Conservation (phyloP, 1,140 invertebrate genomes). For the Listronotus oregonensis region DNA sequence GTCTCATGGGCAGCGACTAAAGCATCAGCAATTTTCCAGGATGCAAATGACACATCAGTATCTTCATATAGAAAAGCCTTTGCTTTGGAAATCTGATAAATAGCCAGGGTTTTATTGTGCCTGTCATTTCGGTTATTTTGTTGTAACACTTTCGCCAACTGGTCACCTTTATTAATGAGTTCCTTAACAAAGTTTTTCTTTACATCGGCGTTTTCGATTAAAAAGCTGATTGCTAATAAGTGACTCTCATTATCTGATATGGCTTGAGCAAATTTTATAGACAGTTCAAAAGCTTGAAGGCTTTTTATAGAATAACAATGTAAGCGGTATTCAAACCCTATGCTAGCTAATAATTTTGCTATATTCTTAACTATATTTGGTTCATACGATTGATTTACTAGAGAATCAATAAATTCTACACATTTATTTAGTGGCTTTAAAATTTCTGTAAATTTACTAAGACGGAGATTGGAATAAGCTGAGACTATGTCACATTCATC, state of each 20-base stretch:
- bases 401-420: neutral
- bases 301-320: constrained; percentile 22
- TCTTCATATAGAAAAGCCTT: constrained; percentile 25
- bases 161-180: constrained; percentile 8
- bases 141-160: neutral
- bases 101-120: constrained; percentile 14
- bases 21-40: constrained; percentile 19
- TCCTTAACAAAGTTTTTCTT: constrained; percentile 15
- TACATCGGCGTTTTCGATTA: constrained; percentile 26
- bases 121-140: constrained; percentile 6
- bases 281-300: constrained; percentile 23
- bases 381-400: neutral
- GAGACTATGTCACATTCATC: constrained; percentile 39
- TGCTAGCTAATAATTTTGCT: constrained; percentile 3
- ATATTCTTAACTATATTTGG: neutral
- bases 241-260: constrained; percentile 6
- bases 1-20: neutral
- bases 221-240: constrained; percentile 18
- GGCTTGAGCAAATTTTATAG: constrained; percentile 16
- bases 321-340: constrained; percentile 18
- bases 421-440: constrained; percentile 25
- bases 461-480: constrained; percentile 30
- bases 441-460: constrained; percentile 21
- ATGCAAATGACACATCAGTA: constrained; percentile 14
- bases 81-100: constrained; percentile 34